A percentile compares a stretch with the other conserved stretches of the same genome.
These are phyloP conservation scores for Dolichopus griseipennis DNA, from an alignment of 2,888 invertebrate genomes.

Conservation along the genomic window DNA sequence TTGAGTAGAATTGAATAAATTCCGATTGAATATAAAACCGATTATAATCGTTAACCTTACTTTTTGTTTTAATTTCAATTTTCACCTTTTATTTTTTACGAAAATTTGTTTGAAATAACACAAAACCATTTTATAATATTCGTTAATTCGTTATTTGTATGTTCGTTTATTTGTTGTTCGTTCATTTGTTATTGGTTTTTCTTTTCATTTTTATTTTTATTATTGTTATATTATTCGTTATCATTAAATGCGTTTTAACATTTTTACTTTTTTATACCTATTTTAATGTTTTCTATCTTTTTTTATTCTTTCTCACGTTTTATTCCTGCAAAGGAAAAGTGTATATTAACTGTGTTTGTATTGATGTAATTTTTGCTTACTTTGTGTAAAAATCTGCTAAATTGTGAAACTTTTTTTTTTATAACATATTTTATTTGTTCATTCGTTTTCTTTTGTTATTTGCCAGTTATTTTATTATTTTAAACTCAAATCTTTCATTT, in stretches of 20 bases:
- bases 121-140: not conserved
- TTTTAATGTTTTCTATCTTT: too few species aligned
- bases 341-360: too few species aligned
- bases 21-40: too few species aligned
- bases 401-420: conserved; percentile 1
- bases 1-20: too few species aligned
- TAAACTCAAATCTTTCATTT: not conserved
- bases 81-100: too few species aligned
- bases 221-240: not conserved
- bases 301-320: too few species aligned
- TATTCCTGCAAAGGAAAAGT: too few species aligned
- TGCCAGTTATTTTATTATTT: too few species aligned
- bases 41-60: too few species aligned
- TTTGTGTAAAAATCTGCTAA: not conserved
- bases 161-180: not conserved
- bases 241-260: conserved; percentile 1
- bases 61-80: too few species aligned
- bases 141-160: not conserved
- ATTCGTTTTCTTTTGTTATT: too few species aligned
- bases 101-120: not conserved
- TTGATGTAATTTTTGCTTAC: not conserved
- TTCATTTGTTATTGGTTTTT: not conserved
- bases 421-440: too few species aligned
- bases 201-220: not conserved
- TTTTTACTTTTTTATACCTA: not conserved